Evolutionary conservation across 92 coral and sea anemone species (phyloP).

Genomic region (Porites cylindrica): DNA sequence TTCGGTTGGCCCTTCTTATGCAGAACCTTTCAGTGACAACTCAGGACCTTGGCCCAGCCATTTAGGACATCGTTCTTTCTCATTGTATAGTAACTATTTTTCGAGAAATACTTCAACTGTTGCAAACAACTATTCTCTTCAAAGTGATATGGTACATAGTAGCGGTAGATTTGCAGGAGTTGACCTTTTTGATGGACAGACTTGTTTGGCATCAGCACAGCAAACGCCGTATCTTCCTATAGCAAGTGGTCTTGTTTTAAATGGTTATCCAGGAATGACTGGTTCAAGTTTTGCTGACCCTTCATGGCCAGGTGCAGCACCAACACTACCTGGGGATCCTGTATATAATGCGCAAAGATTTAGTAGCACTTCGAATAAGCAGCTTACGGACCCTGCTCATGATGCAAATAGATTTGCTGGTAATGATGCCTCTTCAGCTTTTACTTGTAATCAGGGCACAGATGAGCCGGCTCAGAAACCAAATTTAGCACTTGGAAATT

Average conservation of each 20-base stretch:
- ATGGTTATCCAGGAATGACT: not conserved
- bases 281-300: not conserved
- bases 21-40: too few relatives aligned
- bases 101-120: not conserved
- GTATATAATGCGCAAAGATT: not conserved
- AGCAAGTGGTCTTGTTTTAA: not conserved
- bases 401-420: too few relatives aligned
- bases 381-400: too few relatives aligned
- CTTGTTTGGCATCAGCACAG: not conserved
- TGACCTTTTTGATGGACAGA: not conserved
- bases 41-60: not conserved
- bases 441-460: not conserved
- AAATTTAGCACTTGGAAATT: not conserved
- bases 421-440: not conserved
- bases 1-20: too few relatives aligned
- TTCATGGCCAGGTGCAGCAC: not conserved
- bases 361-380: too few relatives aligned
- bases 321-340: not conserved
- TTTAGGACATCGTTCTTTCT: not conserved
- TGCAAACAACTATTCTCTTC: not conserved
- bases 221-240: not conserved
- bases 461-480: not conserved
- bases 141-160: not conserved
- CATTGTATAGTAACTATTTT: not conserved
- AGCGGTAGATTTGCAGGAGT: not conserved